These are phyloP conservation scores for Sesia bembeciformis DNA, from an alignment of 2,888 invertebrate genomes.

Conservation along the genomic window DNA sequence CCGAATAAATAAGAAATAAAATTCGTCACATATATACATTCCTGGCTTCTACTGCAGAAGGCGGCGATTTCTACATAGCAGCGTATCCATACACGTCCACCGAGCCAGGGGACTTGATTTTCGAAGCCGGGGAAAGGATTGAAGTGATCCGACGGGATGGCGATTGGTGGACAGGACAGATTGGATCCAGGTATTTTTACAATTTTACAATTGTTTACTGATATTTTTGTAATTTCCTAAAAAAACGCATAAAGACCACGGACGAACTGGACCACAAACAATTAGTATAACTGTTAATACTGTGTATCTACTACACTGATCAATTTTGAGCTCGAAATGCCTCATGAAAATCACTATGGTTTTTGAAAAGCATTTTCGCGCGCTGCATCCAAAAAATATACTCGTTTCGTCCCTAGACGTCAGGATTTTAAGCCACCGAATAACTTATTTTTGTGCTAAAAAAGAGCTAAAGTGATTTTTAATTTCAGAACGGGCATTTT, in stretches of 20 bases:
- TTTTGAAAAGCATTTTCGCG: too few species aligned
- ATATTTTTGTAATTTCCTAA: too few species aligned
- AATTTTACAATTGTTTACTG: neutral
- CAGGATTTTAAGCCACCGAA: too few species aligned
- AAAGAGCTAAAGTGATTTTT: neutral
- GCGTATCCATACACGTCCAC: slow-evolving; percentile 91
- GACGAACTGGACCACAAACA: too few species aligned
- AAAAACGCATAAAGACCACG: too few species aligned
- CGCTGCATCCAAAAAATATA: too few species aligned
- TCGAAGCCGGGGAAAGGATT: slow-evolving; percentile 90
- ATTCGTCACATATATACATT: neutral
- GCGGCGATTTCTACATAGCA: slow-evolving; percentile 87
- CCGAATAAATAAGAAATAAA: too few species aligned
- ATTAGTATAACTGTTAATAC: too few species aligned
- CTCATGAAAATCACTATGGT: too few species aligned
- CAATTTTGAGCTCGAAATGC: too few species aligned
- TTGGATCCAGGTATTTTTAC: slow-evolving; percentile 74
- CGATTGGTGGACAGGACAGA: slow-evolving; percentile 98
- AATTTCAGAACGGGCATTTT: slow-evolving; percentile 87
- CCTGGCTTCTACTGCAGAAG: slow-evolving; percentile 32
- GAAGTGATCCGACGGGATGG: slow-evolving; percentile 92
- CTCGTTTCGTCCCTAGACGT: neutral
- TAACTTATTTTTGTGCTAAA: neutral
- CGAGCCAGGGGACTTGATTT: slow-evolving; percentile 93
- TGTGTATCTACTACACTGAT: too few species aligned